Conservation (phyloP, 1,140 invertebrate genomes). For the Littorina saxatilis region DNA sequence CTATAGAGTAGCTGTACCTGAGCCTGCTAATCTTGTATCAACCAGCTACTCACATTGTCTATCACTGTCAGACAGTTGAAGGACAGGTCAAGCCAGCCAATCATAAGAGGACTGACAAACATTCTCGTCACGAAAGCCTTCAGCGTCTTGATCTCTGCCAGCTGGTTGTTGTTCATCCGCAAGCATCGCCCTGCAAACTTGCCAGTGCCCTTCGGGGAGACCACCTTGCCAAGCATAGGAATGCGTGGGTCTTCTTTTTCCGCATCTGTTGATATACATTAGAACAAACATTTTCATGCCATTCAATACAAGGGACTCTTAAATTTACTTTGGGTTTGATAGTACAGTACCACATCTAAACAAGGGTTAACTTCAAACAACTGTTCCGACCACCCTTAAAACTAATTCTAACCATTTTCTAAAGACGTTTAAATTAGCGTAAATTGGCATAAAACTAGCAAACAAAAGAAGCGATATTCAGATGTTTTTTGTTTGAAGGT, state of each 20-base stretch:
- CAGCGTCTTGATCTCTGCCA: constrained; percentile 56
- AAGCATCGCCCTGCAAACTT: constrained; percentile 59
- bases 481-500: too few relatives aligned
- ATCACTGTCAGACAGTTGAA: constrained; percentile 63
- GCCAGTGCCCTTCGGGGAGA: constrained; percentile 12
- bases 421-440: too few relatives aligned
- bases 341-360: too few relatives aligned
- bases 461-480: too few relatives aligned
- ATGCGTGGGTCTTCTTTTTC: constrained; percentile 55
- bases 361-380: too few relatives aligned
- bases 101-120: constrained; percentile 52
- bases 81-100: constrained; percentile 70
- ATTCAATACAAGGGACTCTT: too few relatives aligned
- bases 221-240: constrained; percentile 27
- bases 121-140: constrained; percentile 41
- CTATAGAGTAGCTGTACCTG: too few relatives aligned
- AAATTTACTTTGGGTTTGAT: too few relatives aligned
- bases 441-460: too few relatives aligned
- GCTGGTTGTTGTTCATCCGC: constrained; percentile 64
- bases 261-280: constrained; percentile 47
- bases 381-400: too few relatives aligned
- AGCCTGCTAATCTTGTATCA: too few relatives aligned
- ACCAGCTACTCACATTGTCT: constrained; percentile 60
- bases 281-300: not conserved
- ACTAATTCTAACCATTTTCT: too few relatives aligned